phyloP scores from a whole-genome alignment of 2,888 invertebrate genomes.

The Imbricaverruca yamaguchii region DNA sequence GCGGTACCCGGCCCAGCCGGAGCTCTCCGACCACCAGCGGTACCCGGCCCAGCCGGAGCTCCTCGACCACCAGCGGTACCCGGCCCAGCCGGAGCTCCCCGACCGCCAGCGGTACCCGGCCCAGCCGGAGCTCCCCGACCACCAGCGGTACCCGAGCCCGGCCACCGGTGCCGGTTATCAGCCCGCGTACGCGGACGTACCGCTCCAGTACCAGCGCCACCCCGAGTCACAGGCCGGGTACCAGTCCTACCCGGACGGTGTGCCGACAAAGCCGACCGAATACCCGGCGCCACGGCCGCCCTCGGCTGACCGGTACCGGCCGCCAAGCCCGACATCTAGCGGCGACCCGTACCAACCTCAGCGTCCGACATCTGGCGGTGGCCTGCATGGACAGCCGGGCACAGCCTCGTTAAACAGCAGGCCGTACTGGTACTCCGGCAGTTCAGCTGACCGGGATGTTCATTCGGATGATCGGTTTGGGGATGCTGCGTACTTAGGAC shows the following conservation, averaged over 20 bases:
- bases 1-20: slow-evolving; percentile 25
- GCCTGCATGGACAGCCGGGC: not conserved
- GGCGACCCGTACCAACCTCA: not conserved
- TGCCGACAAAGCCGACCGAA: not conserved
- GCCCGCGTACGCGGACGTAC: too few species aligned
- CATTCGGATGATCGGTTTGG: too few species aligned
- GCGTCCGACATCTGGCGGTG: not conserved
- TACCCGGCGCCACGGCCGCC: not conserved
- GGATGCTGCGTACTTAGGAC: too few species aligned
- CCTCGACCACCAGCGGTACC: not conserved
- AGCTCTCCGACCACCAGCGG: not conserved
- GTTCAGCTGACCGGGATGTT: not conserved
- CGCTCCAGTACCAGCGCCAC: too few species aligned
- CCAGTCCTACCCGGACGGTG: too few species aligned
- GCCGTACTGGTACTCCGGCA: not conserved
- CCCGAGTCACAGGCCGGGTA: slow-evolving; percentile 25
- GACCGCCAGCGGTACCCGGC: not conserved
- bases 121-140: not conserved
- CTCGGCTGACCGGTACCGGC: not conserved
- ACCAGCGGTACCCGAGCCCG: not conserved
- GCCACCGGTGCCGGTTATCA: not conserved
- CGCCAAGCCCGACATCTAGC: not conserved
- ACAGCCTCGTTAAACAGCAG: not conserved
- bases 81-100: not conserved
- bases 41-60: slow-evolving; percentile 25